Conservation (phyloP, 2,113 vertebrate genomes). For the Nycticorax nycticorax region DNA sequence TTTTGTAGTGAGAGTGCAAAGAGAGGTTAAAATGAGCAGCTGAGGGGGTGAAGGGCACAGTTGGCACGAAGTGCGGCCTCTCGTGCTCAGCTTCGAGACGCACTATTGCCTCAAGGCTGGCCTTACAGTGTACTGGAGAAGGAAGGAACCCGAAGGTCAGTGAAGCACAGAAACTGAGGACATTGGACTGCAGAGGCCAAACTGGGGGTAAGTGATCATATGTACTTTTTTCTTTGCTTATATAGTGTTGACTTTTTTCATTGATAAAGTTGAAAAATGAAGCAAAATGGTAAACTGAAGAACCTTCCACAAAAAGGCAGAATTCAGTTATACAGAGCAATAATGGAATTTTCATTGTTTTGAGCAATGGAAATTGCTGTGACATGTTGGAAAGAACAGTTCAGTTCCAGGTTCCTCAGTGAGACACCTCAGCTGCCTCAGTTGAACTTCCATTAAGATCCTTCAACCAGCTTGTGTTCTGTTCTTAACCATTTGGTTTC, state of each 20-base stretch:
- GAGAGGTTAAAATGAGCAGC: conserved; percentile 88
- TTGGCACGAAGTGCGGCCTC: conserved; percentile 87
- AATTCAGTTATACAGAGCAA: not conserved
- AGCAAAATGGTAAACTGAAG: not conserved
- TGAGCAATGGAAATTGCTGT: not conserved
- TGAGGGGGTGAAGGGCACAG: conserved; percentile 80
- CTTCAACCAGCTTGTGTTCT: not conserved
- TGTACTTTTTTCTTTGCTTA: not conserved
- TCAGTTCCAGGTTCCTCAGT: not conserved
- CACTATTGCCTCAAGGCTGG: conserved; percentile 67
- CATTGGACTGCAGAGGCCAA: conserved; percentile 88
- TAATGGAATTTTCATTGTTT: not conserved
- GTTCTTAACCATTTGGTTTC: not conserved
- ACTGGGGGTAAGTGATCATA: conserved; percentile 82
- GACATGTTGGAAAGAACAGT: not conserved
- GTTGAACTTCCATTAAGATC: not conserved
- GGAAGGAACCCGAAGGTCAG: conserved; percentile 69
- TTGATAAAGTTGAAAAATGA: not conserved
- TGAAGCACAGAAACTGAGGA: conserved; percentile 72
- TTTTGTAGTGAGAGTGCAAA: conserved; percentile 74
- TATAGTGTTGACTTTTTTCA: not conserved
- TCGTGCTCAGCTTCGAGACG: conserved; percentile 75
- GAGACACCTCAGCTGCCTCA: not conserved
- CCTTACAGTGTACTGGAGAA: conserved; percentile 60
- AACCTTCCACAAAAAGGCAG: not conserved